phyloP scores from a whole-genome alignment of 2,797 vertebrate genomes.

The Molothrus ater region DNA sequence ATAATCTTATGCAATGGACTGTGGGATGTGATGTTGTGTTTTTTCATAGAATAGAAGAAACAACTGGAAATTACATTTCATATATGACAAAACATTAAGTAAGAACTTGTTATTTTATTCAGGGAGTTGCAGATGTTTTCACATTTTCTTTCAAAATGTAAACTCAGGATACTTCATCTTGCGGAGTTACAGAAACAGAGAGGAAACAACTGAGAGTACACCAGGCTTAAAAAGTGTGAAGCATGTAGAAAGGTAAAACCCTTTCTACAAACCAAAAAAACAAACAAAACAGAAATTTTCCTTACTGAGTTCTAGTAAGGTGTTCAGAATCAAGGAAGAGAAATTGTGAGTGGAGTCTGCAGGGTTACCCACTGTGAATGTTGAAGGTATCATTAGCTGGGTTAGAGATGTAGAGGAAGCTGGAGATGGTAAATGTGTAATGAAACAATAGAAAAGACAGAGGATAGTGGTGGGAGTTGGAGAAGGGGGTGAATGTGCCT shows the following conservation, averaged over 20 bases:
- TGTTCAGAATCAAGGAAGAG: neutral
- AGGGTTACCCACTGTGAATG: neutral
- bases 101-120: conserved; percentile 15
- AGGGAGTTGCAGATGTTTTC: neutral
- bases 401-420: neutral
- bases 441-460: neutral
- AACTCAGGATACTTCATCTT: neutral
- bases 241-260: neutral
- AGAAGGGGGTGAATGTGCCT: neutral
- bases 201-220: neutral
- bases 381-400: neutral
- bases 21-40: neutral
- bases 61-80: neutral
- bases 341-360: neutral
- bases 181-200: neutral
- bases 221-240: neutral
- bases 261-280: too few relatives aligned
- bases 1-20: neutral
- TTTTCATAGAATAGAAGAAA: neutral
- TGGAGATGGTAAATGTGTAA: neutral
- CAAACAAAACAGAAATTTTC: neutral
- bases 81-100: neutral
- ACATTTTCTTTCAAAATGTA: neutral
- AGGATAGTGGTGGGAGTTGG: neutral
- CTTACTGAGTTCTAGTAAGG: neutral